A percentile compares a stretch with the other conserved stretches of the same genome.
phyloP scores from a whole-genome alignment of 53 echinoderm and acorn worm species.

The Henricia sp. region DNA sequence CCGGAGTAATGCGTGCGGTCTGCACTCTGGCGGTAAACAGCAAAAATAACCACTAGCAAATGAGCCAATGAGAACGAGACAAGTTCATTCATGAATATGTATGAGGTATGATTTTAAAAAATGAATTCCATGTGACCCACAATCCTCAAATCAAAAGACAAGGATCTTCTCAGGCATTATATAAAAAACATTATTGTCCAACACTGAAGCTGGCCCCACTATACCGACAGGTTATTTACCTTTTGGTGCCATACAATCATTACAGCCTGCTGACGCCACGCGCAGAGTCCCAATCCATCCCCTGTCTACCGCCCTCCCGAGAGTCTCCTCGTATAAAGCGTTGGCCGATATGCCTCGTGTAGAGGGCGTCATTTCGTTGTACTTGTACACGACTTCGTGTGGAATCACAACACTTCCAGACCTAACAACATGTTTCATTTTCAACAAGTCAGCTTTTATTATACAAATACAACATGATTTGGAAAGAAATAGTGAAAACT shows the following conservation, averaged over 20 bases:
- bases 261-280: slow-evolving; percentile 9
- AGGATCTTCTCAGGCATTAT: neutral
- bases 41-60: too few species aligned
- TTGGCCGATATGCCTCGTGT: slow-evolving; percentile 5
- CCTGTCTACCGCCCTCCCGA: neutral
- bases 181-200: neutral
- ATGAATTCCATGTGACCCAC: too few species aligned
- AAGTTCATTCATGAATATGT: too few species aligned
- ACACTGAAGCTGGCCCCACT: neutral
- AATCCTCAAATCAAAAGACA: too few species aligned
- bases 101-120: too few species aligned
- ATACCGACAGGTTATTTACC: neutral
- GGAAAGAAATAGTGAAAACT: too few species aligned
- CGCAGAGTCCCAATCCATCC: neutral
- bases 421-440: too few species aligned
- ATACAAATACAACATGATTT: too few species aligned
- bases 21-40: too few species aligned
- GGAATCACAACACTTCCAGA: slow-evolving; percentile 6
- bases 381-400: slow-evolving; percentile 18
- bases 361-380: slow-evolving; percentile 1
- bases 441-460: too few species aligned
- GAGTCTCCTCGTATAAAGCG: slow-evolving; percentile 21
- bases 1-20: too few species aligned
- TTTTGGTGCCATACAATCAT: neutral
- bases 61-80: too few species aligned